Base-by-base conservation (phyloP, 2,113 vertebrate genomes). In the Zapus hudsonius region DNA sequence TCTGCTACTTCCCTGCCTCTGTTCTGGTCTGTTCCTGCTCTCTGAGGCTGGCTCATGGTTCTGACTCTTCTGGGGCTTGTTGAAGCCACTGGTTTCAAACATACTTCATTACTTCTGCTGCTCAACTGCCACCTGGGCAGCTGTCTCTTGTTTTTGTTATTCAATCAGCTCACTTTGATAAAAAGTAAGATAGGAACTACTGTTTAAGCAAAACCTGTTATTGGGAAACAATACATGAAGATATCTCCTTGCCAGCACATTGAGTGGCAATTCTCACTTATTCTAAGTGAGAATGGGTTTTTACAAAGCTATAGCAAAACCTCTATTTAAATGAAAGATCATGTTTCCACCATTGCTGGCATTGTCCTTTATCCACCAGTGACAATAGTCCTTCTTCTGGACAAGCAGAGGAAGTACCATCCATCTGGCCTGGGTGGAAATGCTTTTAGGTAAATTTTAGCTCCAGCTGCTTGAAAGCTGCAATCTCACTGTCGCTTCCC, bases 321-420 rank as follows among this genome's bases (percentile, higher is more conserved):
- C 4, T 44, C 31, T 27, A 22, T 44, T 3, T 10, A 82, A 82
- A 82, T 64, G 6, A 82, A 47, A 16, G 20, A 66, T n/a, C 44
- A 12, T n/a, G 31, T 8, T n/a, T 29, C 23, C 27, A 64, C 27
- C 63, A 64, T 31, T 29, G 7, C 10, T 27, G 27, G 40, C 11
- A 83, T 20, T 64, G 1, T 66, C 1, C 10, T n/a, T 47, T 83
- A 66, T 44, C 3, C 10, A 0, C 29, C 44, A 44, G 52, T 42
- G 5, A 66, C 11, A 44, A 64, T 5, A 63, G 9, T 2, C 6
- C 31, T 3, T 44, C 40, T 82, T 4, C 29, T 33, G 61, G 19
- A 23, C 0, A 17, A 17, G 36, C 0, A 19, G 12, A 5, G 12
- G 12, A 83, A 47, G 29, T n/a, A 7, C 22, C 33, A 7, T 19